Evolutionary conservation across 2,113 vertebrate genomes (phyloP).

Genomic region (Atherinomorus stipes): DNA sequence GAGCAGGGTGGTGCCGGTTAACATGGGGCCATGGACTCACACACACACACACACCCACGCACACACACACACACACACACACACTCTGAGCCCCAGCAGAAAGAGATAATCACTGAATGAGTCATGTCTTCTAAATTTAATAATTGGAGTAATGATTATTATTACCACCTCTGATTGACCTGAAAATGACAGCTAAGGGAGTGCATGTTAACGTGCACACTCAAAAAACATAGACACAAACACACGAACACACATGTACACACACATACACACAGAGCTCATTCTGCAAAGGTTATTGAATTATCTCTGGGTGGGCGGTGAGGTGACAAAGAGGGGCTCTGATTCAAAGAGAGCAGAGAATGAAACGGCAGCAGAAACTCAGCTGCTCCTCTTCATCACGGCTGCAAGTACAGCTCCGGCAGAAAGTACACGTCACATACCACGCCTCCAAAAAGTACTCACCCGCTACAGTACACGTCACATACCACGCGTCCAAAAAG

Average conservation of each 20-base stretch:
- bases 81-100: constrained; percentile 26
- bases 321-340: constrained; percentile 61
- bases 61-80: constrained; percentile 21
- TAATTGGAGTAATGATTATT: constrained; percentile 69
- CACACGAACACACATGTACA: constrained; percentile 6
- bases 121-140: constrained; percentile 65
- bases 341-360: constrained; percentile 62
- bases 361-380: constrained; percentile 44
- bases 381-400: constrained; percentile 25
- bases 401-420: constrained; percentile 13
- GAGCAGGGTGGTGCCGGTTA: constrained; percentile 33
- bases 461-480: no score
- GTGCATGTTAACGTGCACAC: neutral
- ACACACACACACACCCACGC: constrained; percentile 15
- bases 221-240: constrained; percentile 8
- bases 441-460: no score
- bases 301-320: constrained; percentile 72
- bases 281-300: constrained; percentile 72
- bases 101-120: constrained; percentile 59
- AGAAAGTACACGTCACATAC: neutral
- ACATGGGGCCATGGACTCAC: constrained; percentile 24
- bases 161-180: constrained; percentile 69
- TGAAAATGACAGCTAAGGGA: constrained; percentile 55
- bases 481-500: no score
- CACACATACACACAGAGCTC: constrained; percentile 29